These are phyloP conservation scores for Silvanus unidentatus DNA, from an alignment of 2,888 invertebrate species.

Conservation along the genomic window DNA sequence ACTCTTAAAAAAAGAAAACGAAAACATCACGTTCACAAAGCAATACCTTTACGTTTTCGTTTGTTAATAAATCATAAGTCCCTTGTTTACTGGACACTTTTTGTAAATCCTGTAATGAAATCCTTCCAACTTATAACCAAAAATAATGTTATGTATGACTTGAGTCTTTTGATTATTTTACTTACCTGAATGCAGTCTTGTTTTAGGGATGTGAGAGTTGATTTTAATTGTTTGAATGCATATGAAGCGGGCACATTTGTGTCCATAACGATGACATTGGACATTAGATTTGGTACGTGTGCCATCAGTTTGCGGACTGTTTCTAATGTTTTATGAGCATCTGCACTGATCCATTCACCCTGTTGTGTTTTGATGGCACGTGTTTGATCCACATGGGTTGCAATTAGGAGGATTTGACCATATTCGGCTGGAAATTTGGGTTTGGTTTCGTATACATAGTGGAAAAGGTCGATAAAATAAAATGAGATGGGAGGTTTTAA, in stretches of 20 bases:
- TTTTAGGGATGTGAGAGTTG: constrained; percentile 50
- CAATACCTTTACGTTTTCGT: background rate
- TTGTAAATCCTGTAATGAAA: background rate
- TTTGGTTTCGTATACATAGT: too few relatives aligned
- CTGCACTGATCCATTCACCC: constrained; percentile 55
- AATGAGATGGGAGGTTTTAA: too few relatives aligned
- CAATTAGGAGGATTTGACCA: constrained; percentile 58
- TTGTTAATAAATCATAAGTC: background rate
- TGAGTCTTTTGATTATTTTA: background rate
- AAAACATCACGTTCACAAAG: background rate
- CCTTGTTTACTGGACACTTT: background rate
- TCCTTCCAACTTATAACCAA: too few relatives aligned
- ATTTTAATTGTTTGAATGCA: constrained; percentile 56
- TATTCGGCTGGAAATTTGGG: constrained; percentile 53
- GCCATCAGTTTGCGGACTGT: constrained; percentile 48
- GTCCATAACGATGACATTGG: constrained; percentile 56
- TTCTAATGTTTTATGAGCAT: constrained; percentile 49
- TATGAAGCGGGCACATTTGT: constrained; percentile 56
- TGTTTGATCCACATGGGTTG: constrained; percentile 57
- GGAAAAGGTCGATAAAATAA: too few relatives aligned
- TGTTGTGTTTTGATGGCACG: constrained; percentile 49
- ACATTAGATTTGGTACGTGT: constrained; percentile 54
- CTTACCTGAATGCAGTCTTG: constrained; percentile 50
- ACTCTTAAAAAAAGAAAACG: background rate
- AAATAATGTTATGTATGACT: too few relatives aligned